Evolutionary conservation across 2,888 invertebrate species (phyloP).

Genomic region (Aromia moschata): DNA sequence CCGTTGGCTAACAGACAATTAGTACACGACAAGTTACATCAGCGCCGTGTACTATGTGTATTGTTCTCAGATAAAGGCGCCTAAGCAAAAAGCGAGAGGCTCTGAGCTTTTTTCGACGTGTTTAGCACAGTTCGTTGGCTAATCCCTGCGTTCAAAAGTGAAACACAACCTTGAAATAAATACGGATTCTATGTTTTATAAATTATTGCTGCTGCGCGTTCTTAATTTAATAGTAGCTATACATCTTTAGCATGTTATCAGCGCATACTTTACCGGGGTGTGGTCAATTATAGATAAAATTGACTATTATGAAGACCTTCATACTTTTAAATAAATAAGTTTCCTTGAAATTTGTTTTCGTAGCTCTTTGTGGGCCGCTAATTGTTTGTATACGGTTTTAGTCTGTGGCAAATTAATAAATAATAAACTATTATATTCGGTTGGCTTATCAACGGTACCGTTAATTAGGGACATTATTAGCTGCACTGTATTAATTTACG

Average conservation of each 20-base stretch:
- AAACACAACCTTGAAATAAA: slow-evolving; percentile 23
- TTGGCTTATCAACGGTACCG: slow-evolving; percentile 15
- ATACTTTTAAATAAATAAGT: slow-evolving; percentile 28
- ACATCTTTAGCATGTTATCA: slow-evolving; percentile 33
- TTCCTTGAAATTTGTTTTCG: slow-evolving; percentile 28
- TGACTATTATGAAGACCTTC: slow-evolving; percentile 38
- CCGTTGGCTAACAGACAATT: not conserved
- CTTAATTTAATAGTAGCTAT: slow-evolving; percentile 28
- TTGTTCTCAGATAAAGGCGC: not conserved
- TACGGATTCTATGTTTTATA: slow-evolving; percentile 27
- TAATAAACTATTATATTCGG: slow-evolving; percentile 6
- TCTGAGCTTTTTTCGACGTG: slow-evolving; percentile 6
- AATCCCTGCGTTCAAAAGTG: slow-evolving; percentile 18
- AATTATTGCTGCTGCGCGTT: slow-evolving; percentile 16
- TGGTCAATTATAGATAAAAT: slow-evolving; percentile 38
- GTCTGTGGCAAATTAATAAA: slow-evolving; percentile 7
- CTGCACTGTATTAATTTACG: slow-evolving; percentile 15
- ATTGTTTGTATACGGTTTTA: slow-evolving; percentile 16
- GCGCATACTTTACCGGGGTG: slow-evolving; percentile 37
- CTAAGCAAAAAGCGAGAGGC: not conserved
- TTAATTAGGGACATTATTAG: slow-evolving; percentile 14
- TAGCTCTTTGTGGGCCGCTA: slow-evolving; percentile 9
- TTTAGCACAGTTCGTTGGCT: slow-evolving; percentile 11
- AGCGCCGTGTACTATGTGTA: not conserved
- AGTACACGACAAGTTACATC: not conserved